A percentile compares a stretch with the other conserved stretches of the same genome.
phyloP scores from a whole-genome alignment of 2,113 vertebrate species.

The Aphyosemion australe region DNA sequence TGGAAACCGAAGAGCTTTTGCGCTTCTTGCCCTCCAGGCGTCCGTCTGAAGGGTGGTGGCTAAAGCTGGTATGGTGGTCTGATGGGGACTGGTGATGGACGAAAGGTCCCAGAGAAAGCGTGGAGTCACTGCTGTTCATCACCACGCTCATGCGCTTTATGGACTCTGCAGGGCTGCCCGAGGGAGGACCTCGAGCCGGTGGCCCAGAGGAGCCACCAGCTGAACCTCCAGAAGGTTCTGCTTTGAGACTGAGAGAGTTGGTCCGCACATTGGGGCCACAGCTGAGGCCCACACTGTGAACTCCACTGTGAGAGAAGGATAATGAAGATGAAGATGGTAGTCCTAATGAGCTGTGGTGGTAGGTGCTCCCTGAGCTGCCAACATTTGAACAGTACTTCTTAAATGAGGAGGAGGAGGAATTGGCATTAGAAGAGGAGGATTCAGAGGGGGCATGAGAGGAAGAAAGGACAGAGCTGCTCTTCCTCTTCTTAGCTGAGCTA shows the following conservation, averaged over 20 bases:
- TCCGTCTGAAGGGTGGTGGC: slow-evolving; percentile 87
- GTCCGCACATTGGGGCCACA: slow-evolving; percentile 85
- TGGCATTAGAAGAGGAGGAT: slow-evolving; percentile 82
- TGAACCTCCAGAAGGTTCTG: slow-evolving; percentile 81
- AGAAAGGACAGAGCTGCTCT: slow-evolving; percentile 87
- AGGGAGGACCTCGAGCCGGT: slow-evolving; percentile 85
- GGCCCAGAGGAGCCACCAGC: slow-evolving; percentile 83
- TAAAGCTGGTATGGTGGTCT: slow-evolving; percentile 84
- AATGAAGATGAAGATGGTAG: slow-evolving; percentile 75
- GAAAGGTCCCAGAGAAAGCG: slow-evolving; percentile 94
- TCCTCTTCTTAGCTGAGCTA: slow-evolving; percentile 94
- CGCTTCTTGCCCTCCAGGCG: slow-evolving; percentile 92
- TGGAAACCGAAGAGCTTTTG: slow-evolving; percentile 87
- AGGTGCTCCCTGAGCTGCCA: slow-evolving; percentile 87
- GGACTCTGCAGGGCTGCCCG: slow-evolving; percentile 90
- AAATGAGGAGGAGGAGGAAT: slow-evolving; percentile 85
- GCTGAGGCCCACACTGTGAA: slow-evolving; percentile 86
- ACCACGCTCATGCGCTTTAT: slow-evolving; percentile 99
- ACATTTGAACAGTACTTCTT: slow-evolving; percentile 94
- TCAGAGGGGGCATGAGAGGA: slow-evolving; percentile 85
- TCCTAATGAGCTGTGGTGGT: slow-evolving; percentile 82
- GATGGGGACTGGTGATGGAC: slow-evolving; percentile 85
- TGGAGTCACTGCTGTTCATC: slow-evolving; percentile 97
- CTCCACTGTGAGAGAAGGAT: slow-evolving; percentile 81
- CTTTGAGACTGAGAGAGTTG: slow-evolving; percentile 87